These are phyloP conservation scores for Amphilophus citrinellus DNA, from an alignment of 2,113 vertebrate species.

Conservation along the genomic window DNA sequence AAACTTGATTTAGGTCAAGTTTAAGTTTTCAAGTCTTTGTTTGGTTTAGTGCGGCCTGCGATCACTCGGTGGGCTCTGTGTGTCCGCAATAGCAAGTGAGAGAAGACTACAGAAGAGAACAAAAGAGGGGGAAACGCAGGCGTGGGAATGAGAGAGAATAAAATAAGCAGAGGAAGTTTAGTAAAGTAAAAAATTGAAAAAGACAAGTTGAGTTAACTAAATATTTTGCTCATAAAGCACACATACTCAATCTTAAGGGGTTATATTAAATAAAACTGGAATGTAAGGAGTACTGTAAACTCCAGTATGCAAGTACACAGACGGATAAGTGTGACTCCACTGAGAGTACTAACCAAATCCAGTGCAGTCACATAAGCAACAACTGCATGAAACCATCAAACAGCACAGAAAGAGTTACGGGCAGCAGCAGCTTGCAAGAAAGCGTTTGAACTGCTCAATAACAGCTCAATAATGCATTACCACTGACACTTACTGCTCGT, in stretches of 20 bases:
- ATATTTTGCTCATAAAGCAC: background rate
- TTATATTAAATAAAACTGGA: background rate
- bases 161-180: constrained; percentile 5
- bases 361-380: background rate
- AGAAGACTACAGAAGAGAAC: background rate
- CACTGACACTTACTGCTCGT: constrained; percentile 41
- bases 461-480: constrained; percentile 55
- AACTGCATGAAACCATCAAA: background rate
- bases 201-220: background rate
- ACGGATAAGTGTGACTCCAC: background rate
- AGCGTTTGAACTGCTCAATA: constrained; percentile 48
- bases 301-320: background rate
- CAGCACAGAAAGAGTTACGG: background rate
- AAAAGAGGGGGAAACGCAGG: background rate
- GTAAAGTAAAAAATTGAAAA: background rate
- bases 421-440: constrained; percentile 25
- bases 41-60: background rate
- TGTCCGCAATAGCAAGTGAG: background rate
- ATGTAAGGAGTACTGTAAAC: background rate
- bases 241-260: background rate
- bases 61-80: background rate
- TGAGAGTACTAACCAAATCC: background rate
- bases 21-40: background rate
- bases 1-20: background rate
- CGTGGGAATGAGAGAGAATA: background rate